Percentiles rank a stretch among this genome's conserved stretches.
These are phyloP conservation scores for Metopolophium dirhodum DNA, from an alignment of 1,140 invertebrate genomes.

Conservation along the genomic window DNA sequence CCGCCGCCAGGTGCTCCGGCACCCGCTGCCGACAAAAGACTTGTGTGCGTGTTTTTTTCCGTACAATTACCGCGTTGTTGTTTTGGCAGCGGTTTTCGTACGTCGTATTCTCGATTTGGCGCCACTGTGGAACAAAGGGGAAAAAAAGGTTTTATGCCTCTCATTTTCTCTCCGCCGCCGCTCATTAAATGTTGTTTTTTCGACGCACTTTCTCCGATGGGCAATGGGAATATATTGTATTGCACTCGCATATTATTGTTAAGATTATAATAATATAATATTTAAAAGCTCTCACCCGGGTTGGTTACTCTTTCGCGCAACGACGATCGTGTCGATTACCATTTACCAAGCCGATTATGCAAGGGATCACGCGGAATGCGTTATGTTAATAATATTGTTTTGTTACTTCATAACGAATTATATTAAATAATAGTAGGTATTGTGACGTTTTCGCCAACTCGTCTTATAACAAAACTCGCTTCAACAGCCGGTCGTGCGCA, in stretches of 20 bases:
- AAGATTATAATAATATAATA: neutral
- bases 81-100: slow-evolving; percentile 1
- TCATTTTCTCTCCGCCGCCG: neutral
- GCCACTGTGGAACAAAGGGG: neutral
- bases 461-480: neutral
- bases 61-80: slow-evolving; percentile 8
- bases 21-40: slow-evolving; percentile 21
- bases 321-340: neutral
- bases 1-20: slow-evolving; percentile 30
- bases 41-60: neutral
- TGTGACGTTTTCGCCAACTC: neutral
- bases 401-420: neutral
- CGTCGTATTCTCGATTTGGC: neutral
- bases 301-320: neutral
- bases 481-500: neutral
- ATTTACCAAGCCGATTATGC: neutral
- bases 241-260: neutral
- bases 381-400: too few relatives aligned
- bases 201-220: neutral
- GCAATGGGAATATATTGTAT: neutral
- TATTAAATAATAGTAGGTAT: neutral
- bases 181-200: neutral
- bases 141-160: neutral
- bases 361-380: neutral
- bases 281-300: neutral